Percentiles rank a stretch among this genome's conserved stretches.
phyloP scores from a whole-genome alignment of 2,888 invertebrate species.

The Ophonus ardosiacus region DNA sequence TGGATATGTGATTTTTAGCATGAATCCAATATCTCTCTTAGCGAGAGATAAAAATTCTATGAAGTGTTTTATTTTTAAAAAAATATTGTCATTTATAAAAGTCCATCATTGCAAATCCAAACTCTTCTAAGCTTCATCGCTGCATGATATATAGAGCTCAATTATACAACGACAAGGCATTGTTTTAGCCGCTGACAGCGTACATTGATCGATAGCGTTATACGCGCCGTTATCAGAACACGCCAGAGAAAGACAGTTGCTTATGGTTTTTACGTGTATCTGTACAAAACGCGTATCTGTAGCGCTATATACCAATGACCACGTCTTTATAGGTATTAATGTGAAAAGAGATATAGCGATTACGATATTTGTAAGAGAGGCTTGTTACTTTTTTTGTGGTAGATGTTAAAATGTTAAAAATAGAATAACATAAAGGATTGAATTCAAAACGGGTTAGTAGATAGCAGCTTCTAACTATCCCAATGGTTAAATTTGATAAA shows the following conservation, averaged over 20 bases:
- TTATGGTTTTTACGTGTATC: conserved; percentile 58
- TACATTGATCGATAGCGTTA: conserved; percentile 75
- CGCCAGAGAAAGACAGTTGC: conserved; percentile 54
- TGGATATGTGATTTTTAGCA: no score
- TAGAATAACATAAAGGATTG: background rate
- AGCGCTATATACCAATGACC: conserved; percentile 1
- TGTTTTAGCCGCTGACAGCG: conserved; percentile 74
- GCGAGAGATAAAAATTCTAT: background rate
- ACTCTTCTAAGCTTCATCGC: conserved; percentile 41
- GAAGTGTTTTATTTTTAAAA: background rate
- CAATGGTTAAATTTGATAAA: background rate
- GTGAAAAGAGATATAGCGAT: background rate
- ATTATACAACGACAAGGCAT: conserved; percentile 75
- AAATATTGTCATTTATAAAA: background rate
- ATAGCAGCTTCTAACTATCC: no score
- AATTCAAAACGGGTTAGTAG: no score
- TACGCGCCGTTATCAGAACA: conserved; percentile 52
- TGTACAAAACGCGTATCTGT: conserved; percentile 18
- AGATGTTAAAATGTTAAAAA: background rate
- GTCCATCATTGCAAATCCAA: background rate
- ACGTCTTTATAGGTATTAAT: conserved; percentile 15
- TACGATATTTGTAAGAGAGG: conserved; percentile 2
- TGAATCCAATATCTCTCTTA: no score
- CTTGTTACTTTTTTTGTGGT: background rate
- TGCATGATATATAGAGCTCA: conserved; percentile 73